A percentile compares a stretch with the other conserved stretches of the same genome.
Evolutionary conservation across 2,113 vertebrate genomes (phyloP).

Genomic region (Gallinago jamesoni): DNA sequence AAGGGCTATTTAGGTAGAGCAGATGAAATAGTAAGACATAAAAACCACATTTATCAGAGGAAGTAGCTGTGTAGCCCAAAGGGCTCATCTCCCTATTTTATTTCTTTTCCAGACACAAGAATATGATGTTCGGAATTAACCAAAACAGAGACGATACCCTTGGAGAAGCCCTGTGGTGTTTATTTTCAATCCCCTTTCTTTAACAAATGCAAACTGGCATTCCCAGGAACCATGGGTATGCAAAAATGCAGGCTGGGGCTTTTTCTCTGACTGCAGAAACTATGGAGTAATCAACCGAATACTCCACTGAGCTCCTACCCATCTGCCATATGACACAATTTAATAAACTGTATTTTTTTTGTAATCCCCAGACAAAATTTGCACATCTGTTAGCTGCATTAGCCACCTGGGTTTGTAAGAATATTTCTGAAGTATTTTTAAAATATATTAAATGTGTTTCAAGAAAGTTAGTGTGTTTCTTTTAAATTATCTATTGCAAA

Average conservation of each 20-base stretch:
- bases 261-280: not conserved
- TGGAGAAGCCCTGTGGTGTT: not conserved
- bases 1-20: not conserved
- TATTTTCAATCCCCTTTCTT: not conserved
- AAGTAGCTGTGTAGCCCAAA: not conserved
- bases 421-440: not conserved
- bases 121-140: not conserved
- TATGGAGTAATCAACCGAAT: not conserved
- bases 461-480: not conserved
- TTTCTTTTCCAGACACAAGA: not conserved
- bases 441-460: not conserved
- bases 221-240: not conserved
- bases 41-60: not conserved
- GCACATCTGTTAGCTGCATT: slow-evolving; percentile 38
- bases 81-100: not conserved
- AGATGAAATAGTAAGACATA: not conserved
- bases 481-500: not conserved
- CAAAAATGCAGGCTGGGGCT: not conserved
- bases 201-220: not conserved
- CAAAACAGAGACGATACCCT: not conserved
- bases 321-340: slow-evolving; percentile 43
- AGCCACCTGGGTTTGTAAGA: slow-evolving; percentile 18
- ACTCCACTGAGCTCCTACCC: slow-evolving; percentile 16
- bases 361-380: slow-evolving; percentile 19
- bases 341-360: slow-evolving; percentile 37